Evolutionary conservation across 2,113 vertebrate species (phyloP).

Genomic region (Steatornis caripensis): DNA sequence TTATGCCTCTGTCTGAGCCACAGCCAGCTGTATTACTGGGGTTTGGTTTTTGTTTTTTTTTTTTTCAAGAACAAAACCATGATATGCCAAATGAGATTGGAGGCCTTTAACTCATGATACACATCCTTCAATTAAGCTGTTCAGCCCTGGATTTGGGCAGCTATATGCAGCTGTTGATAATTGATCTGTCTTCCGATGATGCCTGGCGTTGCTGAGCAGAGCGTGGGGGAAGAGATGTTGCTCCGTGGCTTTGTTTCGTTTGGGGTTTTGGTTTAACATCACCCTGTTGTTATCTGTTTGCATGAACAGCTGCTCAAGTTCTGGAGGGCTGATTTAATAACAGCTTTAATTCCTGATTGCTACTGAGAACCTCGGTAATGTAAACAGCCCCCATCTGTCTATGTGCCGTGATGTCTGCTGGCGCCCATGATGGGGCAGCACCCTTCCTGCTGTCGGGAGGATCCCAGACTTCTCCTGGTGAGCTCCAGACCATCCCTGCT

Average conservation of each 20-base stretch:
- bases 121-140: not conserved
- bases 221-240: not conserved
- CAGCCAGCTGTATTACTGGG: slow-evolving; percentile 19
- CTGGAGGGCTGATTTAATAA: slow-evolving; percentile 41
- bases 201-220: not conserved
- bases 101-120: not conserved
- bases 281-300: not conserved
- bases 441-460: not conserved
- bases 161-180: not conserved
- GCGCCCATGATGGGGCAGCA: accelerated
- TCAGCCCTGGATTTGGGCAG: not conserved
- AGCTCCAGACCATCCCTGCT: not conserved
- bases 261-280: slow-evolving; percentile 45
- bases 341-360: slow-evolving; percentile 26
- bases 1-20: not conserved
- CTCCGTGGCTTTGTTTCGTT: not conserved
- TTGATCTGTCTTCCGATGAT: not conserved
- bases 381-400: slow-evolving; percentile 28
- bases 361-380: not conserved
- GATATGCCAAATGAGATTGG: not conserved
- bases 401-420: not conserved
- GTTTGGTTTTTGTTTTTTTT: too few species aligned
- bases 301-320: not conserved
- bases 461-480: not conserved
- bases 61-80: not conserved